phyloP scores from a whole-genome alignment of 1,140 invertebrate genomes.

The Drosophila teissieri region DNA sequence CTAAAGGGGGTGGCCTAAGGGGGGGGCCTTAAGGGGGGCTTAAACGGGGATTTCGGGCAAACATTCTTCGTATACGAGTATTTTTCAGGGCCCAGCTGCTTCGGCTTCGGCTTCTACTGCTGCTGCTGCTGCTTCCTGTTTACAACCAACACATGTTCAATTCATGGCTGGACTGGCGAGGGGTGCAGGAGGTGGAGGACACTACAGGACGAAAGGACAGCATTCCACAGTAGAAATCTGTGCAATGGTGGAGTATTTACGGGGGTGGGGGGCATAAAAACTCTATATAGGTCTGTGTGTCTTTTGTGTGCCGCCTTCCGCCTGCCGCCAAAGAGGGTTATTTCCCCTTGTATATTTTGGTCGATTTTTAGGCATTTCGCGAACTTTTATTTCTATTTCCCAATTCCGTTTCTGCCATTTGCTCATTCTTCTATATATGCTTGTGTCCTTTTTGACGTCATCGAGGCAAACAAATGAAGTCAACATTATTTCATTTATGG shows the following conservation, averaged over 20 bases:
- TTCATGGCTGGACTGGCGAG: neutral
- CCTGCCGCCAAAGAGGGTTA: slow-evolving; percentile 6
- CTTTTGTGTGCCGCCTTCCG: slow-evolving; percentile 29
- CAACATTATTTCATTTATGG: slow-evolving; percentile 82
- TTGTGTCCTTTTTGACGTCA: slow-evolving; percentile 65
- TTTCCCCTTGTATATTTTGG: slow-evolving; percentile 17
- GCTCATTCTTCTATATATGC: slow-evolving; percentile 3
- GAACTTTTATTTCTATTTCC: slow-evolving; percentile 51
- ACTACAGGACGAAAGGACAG: slow-evolving; percentile 27
- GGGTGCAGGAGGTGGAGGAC: neutral
- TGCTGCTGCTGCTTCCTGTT: slow-evolving; percentile 66
- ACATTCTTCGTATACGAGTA: slow-evolving; percentile 44
- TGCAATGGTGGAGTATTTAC: neutral
- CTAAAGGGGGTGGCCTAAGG: no score
- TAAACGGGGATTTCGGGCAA: neutral
- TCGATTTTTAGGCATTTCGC: slow-evolving; percentile 41
- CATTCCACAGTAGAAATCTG: slow-evolving; percentile 53
- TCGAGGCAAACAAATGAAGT: slow-evolving; percentile 73
- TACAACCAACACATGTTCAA: slow-evolving; percentile 81
- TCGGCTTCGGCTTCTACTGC: slow-evolving; percentile 20
- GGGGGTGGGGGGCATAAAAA: neutral
- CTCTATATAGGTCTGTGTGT: slow-evolving; percentile 53
- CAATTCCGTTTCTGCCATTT: slow-evolving; percentile 12
- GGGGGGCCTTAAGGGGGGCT: neutral
- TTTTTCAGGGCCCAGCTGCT: slow-evolving; percentile 44